These are phyloP conservation scores for Lepidotrigona ventralis DNA, from an alignment of 1,140 invertebrate species.

Conservation along the genomic window DNA sequence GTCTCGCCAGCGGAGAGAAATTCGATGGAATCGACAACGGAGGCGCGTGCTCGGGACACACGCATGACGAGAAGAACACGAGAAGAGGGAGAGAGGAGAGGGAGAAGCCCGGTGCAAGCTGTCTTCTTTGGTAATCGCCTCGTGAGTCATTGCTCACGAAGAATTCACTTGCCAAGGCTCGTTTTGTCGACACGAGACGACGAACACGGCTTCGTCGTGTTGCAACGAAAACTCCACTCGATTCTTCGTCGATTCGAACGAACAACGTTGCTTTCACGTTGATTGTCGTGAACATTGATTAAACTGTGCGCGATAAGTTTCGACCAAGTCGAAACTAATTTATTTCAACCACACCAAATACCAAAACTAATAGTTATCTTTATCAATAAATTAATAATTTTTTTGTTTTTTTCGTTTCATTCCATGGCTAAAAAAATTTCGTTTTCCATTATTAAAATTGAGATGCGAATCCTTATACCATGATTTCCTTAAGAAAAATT, in stretches of 20 bases:
- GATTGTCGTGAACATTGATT: neutral
- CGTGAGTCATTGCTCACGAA: conserved; percentile 17
- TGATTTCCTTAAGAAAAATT: too few relatives aligned
- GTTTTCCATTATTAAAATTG: too few relatives aligned
- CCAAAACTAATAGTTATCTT: too few relatives aligned
- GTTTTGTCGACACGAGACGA: neutral
- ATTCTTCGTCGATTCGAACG: neutral
- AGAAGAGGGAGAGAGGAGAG: neutral
- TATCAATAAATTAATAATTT: too few relatives aligned
- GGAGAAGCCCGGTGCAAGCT: conserved; percentile 15
- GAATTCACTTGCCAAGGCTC: conserved; percentile 3
- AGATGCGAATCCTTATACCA: too few relatives aligned
- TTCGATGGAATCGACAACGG: conserved; percentile 1
- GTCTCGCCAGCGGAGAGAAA: conserved; percentile 1
- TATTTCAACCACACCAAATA: too few relatives aligned
- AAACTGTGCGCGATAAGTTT: neutral
- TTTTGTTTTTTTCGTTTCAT: too few relatives aligned
- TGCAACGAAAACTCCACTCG: neutral
- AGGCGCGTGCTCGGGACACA: neutral
- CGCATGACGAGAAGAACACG: neutral
- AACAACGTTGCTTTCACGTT: neutral
- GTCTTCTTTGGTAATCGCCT: conserved; percentile 12
- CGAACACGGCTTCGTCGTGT: neutral
- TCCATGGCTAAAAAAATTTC: too few relatives aligned
- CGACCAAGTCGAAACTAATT: too few relatives aligned